phyloP scores from a whole-genome alignment of 2,113 vertebrate genomes.

The Etheostoma cragini region DNA sequence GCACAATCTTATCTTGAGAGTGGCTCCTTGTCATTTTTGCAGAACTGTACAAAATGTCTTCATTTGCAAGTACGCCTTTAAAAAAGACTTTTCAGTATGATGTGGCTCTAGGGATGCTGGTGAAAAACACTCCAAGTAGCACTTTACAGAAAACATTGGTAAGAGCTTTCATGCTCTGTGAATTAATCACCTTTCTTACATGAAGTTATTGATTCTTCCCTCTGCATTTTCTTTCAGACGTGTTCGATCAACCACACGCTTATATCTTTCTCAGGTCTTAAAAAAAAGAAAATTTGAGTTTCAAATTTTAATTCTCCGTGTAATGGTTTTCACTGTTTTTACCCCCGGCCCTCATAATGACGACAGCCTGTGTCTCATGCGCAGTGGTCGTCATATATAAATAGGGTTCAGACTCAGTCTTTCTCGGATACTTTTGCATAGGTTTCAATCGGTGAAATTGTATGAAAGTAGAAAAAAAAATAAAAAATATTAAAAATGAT shows the following conservation, averaged over 20 bases:
- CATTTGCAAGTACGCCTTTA: background rate
- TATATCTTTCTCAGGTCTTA: constrained; percentile 21
- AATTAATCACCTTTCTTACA: constrained; percentile 20
- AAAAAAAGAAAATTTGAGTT: constrained; percentile 26
- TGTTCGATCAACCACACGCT: constrained; percentile 4
- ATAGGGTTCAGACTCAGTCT: background rate
- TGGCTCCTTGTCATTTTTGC: background rate
- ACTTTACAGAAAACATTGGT: constrained; percentile 1
- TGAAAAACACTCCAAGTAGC: constrained; percentile 1
- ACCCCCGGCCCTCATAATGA: constrained; percentile 39
- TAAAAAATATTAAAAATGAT: background rate
- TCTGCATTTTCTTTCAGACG: constrained; percentile 8
- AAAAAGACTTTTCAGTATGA: background rate
- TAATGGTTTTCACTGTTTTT: constrained; percentile 50
- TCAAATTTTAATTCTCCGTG: background rate
- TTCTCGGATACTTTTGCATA: background rate
- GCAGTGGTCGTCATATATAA: constrained; percentile 25
- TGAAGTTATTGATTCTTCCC: constrained; percentile 19
- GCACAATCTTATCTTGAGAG: background rate
- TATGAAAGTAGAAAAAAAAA: constrained; percentile 25
- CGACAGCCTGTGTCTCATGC: constrained; percentile 6
- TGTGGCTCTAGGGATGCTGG: background rate
- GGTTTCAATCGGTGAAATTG: background rate
- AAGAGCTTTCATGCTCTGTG: constrained; percentile 5
- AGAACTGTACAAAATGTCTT: background rate